These are phyloP conservation scores for Apostichopus parvimensis DNA, from an alignment of 35 echinoderm and acorn worm genomes.

Conservation along the genomic window DNA sequence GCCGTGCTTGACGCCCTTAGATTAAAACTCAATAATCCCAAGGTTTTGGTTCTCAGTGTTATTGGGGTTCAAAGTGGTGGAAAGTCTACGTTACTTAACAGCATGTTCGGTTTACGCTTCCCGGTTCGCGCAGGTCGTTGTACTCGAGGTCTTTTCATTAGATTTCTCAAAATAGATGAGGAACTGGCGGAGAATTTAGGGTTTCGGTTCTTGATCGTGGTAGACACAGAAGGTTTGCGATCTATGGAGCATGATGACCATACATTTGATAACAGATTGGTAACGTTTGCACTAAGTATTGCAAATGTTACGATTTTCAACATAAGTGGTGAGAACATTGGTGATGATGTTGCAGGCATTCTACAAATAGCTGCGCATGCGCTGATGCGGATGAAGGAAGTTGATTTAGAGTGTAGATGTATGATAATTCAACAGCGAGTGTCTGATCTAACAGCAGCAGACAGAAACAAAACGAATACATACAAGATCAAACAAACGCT, in stretches of 20 bases:
- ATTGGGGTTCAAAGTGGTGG: conserved; percentile 57
- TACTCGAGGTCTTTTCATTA: too few species aligned
- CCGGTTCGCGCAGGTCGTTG: too few species aligned
- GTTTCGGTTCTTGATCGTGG: too few species aligned
- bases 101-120: conserved; percentile 42
- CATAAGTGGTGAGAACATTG: conserved; percentile 40
- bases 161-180: too few species aligned
- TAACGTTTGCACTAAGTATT: not conserved
- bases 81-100: conserved; percentile 45
- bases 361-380: conserved; percentile 54
- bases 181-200: too few species aligned
- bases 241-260: conserved; percentile 29
- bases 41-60: too few species aligned
- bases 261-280: not conserved
- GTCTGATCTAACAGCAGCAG: conserved; percentile 16
- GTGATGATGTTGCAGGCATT: not conserved
- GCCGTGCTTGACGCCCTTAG: too few species aligned
- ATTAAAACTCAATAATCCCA: too few species aligned
- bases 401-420: not conserved
- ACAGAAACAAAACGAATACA: too few species aligned
- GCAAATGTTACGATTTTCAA: conserved; percentile 35
- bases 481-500: too few species aligned
- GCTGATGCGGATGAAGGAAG: conserved; percentile 19
- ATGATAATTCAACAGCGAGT: conserved; percentile 34
- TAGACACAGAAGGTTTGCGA: conserved; percentile 53